Evolutionary conservation across 2,797 vertebrate species (phyloP), one percentile per base, ranked within the genome.

Genomic region (Serranus cabrilla): DNA sequence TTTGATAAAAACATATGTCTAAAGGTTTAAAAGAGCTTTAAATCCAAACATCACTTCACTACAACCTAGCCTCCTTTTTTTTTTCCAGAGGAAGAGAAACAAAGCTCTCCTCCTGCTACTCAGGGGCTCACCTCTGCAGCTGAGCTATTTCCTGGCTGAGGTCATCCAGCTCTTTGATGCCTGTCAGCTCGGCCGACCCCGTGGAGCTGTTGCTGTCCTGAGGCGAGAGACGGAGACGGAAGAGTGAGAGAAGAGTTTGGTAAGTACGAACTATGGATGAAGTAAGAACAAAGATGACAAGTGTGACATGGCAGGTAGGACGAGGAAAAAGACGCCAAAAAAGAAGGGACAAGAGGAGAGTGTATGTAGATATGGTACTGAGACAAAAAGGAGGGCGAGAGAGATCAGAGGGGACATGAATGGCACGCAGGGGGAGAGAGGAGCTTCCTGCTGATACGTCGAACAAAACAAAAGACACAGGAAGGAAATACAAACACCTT

Each of bases 151-250:
- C 98, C 88, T 98, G 96, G 80, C 95, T 97, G 63, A 99, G 96
- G 80, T 98, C 97, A 82, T 98, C 97, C 17, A 99, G 95, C 77
- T 99, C 97, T 92, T 98, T 99, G 89, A 96, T 95, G 7, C 97
- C 98, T 2, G 95, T 97, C 78, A 97, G 94, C 79, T 99, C 98
- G n/a, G 92, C 96, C 0, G 97, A 95, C 45, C 94, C 96, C 10
- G 95, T 87, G 21, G 96, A 94, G 87, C 95, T 93, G 54, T 88
- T 89, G 78, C 95, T 94, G 40, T 98, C 98, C 98, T 99, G 90
- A 84, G 83, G 90, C 63, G 74, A 49, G 81, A 80, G 67, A 71
- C 64, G 42, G 42, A 87, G 78, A 83, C 23, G 39, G 50, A 79
- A 1, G 11, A 50, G 51, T 61, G 68, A 11, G 5, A 40, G 37